These are phyloP conservation scores for Lypha dubia DNA, from an alignment of 2,888 invertebrate species.

Conservation along the genomic window DNA sequence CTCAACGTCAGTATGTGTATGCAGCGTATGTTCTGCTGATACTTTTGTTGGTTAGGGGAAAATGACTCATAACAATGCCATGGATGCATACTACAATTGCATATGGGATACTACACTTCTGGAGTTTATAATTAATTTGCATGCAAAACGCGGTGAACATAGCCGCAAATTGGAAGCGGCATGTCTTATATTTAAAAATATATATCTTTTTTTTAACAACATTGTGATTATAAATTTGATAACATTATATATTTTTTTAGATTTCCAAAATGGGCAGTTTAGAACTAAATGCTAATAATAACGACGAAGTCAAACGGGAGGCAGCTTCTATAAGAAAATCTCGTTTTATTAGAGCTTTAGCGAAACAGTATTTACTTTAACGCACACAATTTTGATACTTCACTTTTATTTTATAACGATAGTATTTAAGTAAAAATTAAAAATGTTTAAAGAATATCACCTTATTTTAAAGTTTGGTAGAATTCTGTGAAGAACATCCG, in stretches of 20 bases:
- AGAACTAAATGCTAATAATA: conserved; percentile 97
- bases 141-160: no score
- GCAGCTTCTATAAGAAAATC: conserved; percentile 94
- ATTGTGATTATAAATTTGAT: conserved; percentile 5
- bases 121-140: no score
- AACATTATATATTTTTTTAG: conserved; percentile 80
- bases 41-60: no score
- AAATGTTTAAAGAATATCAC: background rate
- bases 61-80: no score
- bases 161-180: conserved; percentile 93
- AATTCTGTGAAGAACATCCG: no score
- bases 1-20: no score
- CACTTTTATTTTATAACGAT: background rate
- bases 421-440: conserved; percentile 29
- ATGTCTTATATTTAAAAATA: conserved; percentile 75
- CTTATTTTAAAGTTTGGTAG: no score
- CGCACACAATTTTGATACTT: background rate
- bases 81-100: no score
- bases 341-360: conserved; percentile 92
- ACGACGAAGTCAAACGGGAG: conserved; percentile 96
- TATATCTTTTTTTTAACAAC: background rate
- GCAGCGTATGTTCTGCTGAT: no score
- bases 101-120: no score
- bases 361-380: conserved; percentile 90
- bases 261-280: conserved; percentile 93